Percentiles rank a stretch among this genome's conserved stretches.
Conservation (phyloP, 2,113 vertebrate genomes). For the Hystrix brachyura region DNA sequence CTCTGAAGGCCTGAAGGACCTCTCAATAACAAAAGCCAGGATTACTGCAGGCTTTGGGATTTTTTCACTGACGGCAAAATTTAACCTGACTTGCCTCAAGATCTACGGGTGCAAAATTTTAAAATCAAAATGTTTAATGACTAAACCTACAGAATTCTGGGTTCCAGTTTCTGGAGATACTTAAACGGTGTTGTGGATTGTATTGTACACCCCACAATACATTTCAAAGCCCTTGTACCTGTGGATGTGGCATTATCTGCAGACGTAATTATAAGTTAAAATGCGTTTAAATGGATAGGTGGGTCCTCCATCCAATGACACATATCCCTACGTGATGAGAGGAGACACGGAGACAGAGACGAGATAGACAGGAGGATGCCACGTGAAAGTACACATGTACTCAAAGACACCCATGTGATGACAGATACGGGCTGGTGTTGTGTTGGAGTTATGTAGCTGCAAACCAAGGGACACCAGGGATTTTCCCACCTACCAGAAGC, state of each 20-base stretch:
- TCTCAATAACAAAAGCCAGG: neutral
- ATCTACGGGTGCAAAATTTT: neutral
- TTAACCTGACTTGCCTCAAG: neutral
- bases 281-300: neutral
- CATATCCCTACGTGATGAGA: neutral
- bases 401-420: neutral
- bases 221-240: neutral
- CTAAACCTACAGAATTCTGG: neutral
- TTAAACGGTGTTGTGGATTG: neutral
- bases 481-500: neutral
- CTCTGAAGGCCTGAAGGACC: neutral
- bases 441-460: neutral
- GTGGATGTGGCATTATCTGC: neutral
- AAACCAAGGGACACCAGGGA: neutral
- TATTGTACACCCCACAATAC: neutral
- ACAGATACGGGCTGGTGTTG: neutral
- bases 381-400: too few relatives aligned
- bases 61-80: neutral
- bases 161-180: neutral
- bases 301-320: neutral
- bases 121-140: neutral
- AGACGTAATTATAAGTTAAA: neutral
- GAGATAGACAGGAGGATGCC: accelerated
- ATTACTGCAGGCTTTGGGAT: neutral
- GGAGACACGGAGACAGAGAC: neutral